phyloP scores from a whole-genome alignment of 2,797 vertebrate genomes.

The Alcedo atthis region DNA sequence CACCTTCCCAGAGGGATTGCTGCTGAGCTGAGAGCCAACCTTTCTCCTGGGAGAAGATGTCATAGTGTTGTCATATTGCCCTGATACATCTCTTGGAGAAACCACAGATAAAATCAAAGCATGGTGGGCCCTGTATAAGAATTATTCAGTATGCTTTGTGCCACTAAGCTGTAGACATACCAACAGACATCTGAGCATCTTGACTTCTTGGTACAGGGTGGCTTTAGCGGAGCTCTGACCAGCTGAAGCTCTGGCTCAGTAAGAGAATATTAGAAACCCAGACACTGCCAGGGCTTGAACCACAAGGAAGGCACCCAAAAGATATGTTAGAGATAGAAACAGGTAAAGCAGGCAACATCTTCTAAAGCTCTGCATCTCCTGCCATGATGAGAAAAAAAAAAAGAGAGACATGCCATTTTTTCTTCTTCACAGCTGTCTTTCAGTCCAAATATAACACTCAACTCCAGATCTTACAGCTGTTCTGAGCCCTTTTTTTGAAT shows the following conservation, averaged over 20 bases:
- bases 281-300: background rate
- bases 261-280: background rate
- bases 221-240: background rate
- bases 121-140: background rate
- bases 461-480: background rate
- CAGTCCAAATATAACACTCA: slow-evolving; percentile 14
- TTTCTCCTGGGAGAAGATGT: rapidly evolving
- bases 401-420: background rate
- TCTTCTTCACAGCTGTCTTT: background rate
- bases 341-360: background rate
- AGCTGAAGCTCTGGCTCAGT: background rate
- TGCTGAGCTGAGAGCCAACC: background rate
- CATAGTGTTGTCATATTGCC: background rate
- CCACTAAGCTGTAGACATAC: background rate
- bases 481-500: background rate
- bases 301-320: background rate
- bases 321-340: background rate
- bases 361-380: background rate
- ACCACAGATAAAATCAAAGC: background rate
- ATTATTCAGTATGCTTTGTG: background rate
- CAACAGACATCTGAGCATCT: background rate
- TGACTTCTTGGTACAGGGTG: background rate
- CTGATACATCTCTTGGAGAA: background rate
- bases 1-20: background rate
- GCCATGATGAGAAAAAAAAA: rapidly evolving